These are phyloP conservation scores for Microtus obscurus DNA, from an alignment of 2,797 vertebrate species.

Conservation along the genomic window DNA sequence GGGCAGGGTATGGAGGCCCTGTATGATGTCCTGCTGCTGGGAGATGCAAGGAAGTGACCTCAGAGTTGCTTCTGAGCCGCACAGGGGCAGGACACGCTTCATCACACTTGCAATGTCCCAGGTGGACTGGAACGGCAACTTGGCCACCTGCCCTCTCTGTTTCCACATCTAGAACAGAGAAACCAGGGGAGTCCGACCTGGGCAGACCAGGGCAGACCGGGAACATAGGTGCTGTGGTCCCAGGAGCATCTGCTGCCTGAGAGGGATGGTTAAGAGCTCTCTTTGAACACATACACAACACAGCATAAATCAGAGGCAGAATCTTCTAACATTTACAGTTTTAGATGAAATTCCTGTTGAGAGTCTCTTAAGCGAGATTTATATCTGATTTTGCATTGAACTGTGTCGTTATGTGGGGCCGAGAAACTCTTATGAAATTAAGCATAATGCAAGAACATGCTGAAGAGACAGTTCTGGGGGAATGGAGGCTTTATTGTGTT, in stretches of 20 bases:
- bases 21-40: accelerated
- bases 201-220: accelerated
- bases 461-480: conserved; percentile 90
- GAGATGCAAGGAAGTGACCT: not conserved
- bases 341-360: conserved; percentile 91
- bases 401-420: conserved; percentile 89
- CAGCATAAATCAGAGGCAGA: conserved; percentile 87
- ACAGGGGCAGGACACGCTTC: accelerated
- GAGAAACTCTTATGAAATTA: conserved; percentile 89
- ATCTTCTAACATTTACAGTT: conserved; percentile 91
- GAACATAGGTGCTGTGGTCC: conserved; percentile 41
- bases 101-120: accelerated
- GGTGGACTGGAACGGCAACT: not conserved
- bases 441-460: conserved; percentile 90
- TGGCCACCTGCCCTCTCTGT: not conserved
- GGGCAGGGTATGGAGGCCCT: not conserved
- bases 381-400: conserved; percentile 91
- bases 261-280: conserved; percentile 80
- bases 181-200: accelerated
- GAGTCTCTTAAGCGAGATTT: conserved; percentile 92
- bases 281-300: conserved; percentile 82
- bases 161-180: not conserved
- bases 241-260: conserved; percentile 72
- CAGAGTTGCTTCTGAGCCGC: not conserved
- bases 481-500: conserved; percentile 86